Percentiles rank a stretch among this genome's conserved stretches.
These are phyloP conservation scores for Drosophila testacea DNA, from an alignment of 2,888 invertebrate genomes.

Conservation along the genomic window DNA sequence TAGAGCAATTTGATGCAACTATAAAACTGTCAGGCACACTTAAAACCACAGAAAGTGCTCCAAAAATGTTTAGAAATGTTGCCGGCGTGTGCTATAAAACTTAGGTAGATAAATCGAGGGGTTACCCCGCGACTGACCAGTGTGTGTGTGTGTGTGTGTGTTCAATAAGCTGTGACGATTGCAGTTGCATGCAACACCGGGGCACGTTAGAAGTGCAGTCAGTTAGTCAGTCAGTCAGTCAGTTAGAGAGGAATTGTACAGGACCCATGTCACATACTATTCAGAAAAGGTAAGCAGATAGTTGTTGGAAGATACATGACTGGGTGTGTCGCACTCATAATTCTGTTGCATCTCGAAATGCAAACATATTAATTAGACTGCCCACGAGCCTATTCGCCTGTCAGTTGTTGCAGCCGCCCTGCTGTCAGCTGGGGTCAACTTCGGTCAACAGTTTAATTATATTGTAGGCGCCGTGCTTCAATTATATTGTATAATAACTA, in stretches of 20 bases:
- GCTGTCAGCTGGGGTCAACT: constrained; percentile 51
- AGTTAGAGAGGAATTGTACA: constrained; percentile 8
- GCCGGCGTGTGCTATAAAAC: constrained; percentile 40
- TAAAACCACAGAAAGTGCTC: constrained; percentile 61
- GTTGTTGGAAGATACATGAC: constrained; percentile 3
- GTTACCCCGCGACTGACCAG: constrained; percentile 16
- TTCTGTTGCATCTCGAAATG: constrained; percentile 51
- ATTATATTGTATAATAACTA: constrained; percentile 38
- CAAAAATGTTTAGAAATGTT: constrained; percentile 29
- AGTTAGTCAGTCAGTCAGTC: constrained; percentile 13
- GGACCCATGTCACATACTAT: constrained; percentile 17
- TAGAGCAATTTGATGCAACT: constrained; percentile 77
- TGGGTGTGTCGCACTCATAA: constrained; percentile 52
- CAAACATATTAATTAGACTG: constrained; percentile 75
- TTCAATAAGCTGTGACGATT: constrained; percentile 78
- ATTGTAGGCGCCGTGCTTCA: constrained; percentile 49
- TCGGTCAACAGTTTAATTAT: constrained; percentile 75
- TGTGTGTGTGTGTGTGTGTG: constrained; percentile 46
- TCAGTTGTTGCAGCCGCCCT: constrained; percentile 46
- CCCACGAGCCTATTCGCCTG: constrained; percentile 73
- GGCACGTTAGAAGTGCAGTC: constrained; percentile 18
- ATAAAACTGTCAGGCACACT: constrained; percentile 71
- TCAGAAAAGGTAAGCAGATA: constrained; percentile 14
- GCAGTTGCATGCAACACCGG: constrained; percentile 29
- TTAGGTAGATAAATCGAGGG: constrained; percentile 41